Conservation (phyloP, 2,888 invertebrate genomes). For the Andrena bicolor region DNA sequence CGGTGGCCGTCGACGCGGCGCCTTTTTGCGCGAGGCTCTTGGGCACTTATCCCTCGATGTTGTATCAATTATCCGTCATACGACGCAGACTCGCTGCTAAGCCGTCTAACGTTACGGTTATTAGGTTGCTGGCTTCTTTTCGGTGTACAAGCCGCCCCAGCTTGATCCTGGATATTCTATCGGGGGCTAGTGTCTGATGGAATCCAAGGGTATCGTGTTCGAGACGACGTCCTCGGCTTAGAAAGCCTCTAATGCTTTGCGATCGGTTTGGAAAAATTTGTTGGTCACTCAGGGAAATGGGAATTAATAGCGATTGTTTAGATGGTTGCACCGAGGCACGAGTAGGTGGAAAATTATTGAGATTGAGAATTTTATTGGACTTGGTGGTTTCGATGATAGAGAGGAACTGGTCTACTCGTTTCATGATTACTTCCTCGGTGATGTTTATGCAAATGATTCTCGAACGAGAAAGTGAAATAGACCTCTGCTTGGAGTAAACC, state of each 20-base stretch:
- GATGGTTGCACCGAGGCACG: no score
- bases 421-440: no score
- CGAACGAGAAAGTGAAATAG: no score
- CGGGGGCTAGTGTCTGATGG: constrained; percentile 18
- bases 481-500: no score
- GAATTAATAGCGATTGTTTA: no score
- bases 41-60: background rate
- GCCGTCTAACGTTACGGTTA: constrained; percentile 26
- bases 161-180: constrained; percentile 23
- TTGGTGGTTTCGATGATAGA: no score
- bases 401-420: no score
- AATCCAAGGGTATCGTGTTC: constrained; percentile 45
- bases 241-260: background rate
- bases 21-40: background rate
- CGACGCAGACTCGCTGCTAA: background rate
- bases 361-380: no score
- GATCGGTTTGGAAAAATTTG: no score
- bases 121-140: background rate
- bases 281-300: no score
- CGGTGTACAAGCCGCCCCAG: background rate
- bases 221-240: constrained; percentile 12
- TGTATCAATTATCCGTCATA: constrained; percentile 14
- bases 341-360: no score
- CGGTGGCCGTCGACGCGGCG: background rate
- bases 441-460: no score